Base-by-base conservation (phyloP, 1,140 invertebrate genomes). In the Solenopsis fugax region DNA sequence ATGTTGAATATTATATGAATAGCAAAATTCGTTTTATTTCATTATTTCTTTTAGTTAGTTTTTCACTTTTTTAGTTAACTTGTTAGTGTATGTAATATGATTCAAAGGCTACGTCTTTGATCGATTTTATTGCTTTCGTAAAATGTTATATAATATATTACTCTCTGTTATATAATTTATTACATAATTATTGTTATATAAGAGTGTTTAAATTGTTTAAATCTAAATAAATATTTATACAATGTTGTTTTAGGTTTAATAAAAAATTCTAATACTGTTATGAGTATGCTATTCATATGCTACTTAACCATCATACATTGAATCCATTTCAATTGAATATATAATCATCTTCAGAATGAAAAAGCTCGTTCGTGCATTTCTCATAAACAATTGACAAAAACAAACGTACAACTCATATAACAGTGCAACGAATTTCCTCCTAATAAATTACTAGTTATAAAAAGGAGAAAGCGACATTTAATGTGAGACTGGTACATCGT, bases 381-480 rank as follows among this genome's bases (percentile, higher is more conserved):
- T 75, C 54, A 41, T 41, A 16, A 75, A 75, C n/a, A 60, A 41
- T 75, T 45, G 54, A 75, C 34, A 45, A 10, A 41, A 24, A n/a
- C 21, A 16, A 75, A 37, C 12, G 18, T 29, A 9, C 37, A 75
- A 41, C 10, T 24, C 13, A 4, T 16, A 41, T 50, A 48, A 50
- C 65, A 24, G 13, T 34, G 34, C n/a, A 41, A 58, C n/a, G 16
- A 37, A 24, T 41, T 60, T 76, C 4, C 5, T 60, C 9, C 2
- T 45, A 76, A 76, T 41, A 58, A 60, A 60, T 76, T 13, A 76
- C 21, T 60, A 45, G 21, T 37, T 58, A 13, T 58, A 24, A 60
- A 58, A 60, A 12, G 24, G 54, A 76, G 16, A 41, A 76, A 24
- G 21, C n/a, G 34, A 76, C 34, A 18, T 81, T 69, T 60, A 72